Conservation (phyloP, 2,797 vertebrate species). For the Lophotriccus pileatus region DNA sequence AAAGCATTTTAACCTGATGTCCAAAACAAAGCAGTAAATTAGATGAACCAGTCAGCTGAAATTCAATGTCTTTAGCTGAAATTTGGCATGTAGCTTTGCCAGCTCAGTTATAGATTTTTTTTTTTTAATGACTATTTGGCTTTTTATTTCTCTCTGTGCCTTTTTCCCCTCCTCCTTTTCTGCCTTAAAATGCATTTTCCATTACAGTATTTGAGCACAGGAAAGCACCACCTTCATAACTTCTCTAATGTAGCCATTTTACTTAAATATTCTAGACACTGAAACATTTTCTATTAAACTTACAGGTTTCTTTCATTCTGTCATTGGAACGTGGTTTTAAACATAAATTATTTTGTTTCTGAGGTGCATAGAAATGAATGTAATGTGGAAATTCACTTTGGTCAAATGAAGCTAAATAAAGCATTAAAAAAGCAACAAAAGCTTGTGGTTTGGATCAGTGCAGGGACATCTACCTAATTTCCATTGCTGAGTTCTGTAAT, state of each 20-base stretch:
- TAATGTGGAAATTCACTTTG: constrained; percentile 11
- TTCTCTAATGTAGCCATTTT: not conserved
- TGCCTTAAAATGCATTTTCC: constrained; percentile 34
- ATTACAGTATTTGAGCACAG: not conserved
- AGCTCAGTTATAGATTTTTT: constrained; percentile 29
- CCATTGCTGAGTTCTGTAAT: not conserved
- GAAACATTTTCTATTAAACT: not conserved
- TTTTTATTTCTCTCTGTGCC: not conserved
- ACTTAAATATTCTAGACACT: not conserved
- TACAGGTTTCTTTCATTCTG: not conserved
- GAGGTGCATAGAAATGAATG: not conserved
- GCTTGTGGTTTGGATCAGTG: not conserved
- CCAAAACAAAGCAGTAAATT: constrained; percentile 72
- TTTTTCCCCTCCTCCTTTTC: not conserved
- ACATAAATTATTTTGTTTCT: not conserved
- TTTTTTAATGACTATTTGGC: not conserved
- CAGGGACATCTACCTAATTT: not conserved
- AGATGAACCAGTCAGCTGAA: constrained; percentile 58
- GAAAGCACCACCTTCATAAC: not conserved
- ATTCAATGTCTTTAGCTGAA: constrained; percentile 48
- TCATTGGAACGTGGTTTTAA: not conserved
- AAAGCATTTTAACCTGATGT: constrained; percentile 49
- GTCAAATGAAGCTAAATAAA: not conserved
- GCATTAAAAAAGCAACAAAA: not conserved
- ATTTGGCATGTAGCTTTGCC: constrained; percentile 48